These are phyloP conservation scores for Burhinus oedicnemus DNA, from an alignment of 2,113 vertebrate genomes.

Conservation along the genomic window DNA sequence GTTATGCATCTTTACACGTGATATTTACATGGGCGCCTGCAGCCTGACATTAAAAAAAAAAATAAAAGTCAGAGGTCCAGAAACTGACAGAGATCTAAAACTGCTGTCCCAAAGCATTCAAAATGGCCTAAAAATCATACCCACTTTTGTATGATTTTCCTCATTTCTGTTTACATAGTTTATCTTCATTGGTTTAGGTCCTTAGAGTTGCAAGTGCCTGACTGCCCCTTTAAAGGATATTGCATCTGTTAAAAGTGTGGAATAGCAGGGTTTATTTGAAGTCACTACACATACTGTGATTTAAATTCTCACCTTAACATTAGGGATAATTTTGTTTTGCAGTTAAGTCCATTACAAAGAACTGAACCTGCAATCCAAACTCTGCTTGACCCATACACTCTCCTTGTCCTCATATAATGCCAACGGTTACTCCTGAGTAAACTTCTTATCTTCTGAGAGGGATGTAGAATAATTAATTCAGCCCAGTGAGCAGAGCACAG, in stretches of 20 bases:
- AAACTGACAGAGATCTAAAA: background rate
- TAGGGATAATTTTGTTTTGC: background rate
- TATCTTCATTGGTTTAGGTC: too few species aligned
- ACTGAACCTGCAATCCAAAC: background rate
- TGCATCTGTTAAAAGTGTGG: background rate
- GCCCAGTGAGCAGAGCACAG: background rate
- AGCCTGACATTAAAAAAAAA: background rate
- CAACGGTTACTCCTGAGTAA: background rate
- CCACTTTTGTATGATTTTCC: background rate
- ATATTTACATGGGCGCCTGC: background rate
- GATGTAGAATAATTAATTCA: background rate
- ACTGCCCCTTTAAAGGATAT: background rate
- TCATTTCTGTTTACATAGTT: background rate
- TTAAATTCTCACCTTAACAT: background rate
- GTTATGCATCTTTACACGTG: fast-evolving
- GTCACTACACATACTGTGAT: background rate
- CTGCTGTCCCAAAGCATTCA: background rate
- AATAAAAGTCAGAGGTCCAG: background rate
- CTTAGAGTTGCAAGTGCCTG: background rate
- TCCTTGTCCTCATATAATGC: background rate
- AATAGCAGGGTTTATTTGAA: background rate
- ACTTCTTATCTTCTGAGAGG: background rate
- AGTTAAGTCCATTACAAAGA: background rate
- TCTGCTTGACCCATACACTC: background rate
- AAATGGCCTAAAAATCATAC: background rate